Evolutionary conservation across 2,888 invertebrate genomes (phyloP).

Genomic region (Eulithis testata): DNA sequence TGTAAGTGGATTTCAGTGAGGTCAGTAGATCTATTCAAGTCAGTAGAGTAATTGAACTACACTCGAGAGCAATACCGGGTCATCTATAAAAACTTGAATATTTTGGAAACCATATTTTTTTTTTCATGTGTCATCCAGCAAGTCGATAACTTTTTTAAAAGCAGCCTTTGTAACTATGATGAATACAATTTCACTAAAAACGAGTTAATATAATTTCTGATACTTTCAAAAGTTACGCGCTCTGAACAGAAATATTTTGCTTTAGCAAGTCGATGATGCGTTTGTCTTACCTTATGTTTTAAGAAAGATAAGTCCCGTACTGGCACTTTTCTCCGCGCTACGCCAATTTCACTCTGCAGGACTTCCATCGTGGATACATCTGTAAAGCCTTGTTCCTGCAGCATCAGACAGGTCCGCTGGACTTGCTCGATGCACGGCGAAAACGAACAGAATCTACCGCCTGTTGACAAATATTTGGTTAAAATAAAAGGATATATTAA

Average conservation of each 20-base stretch:
- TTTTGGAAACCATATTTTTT: too few species aligned
- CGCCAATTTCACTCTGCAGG: conserved; percentile 90
- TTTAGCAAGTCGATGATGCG: too few species aligned
- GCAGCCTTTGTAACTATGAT: too few species aligned
- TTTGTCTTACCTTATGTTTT: conserved; percentile 84
- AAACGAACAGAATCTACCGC: conserved; percentile 98
- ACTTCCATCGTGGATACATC: conserved; percentile 95
- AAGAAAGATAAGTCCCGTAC: conserved; percentile 89
- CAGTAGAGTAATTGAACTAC: conserved; percentile 40
- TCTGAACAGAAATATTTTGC: too few species aligned
- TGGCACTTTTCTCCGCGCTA: conserved; percentile 87
- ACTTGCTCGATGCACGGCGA: conserved; percentile 99
- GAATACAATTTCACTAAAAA: too few species aligned
- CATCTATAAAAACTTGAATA: too few species aligned
- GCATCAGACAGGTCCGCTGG: conserved; percentile 91
- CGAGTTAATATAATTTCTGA: too few species aligned
- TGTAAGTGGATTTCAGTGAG: conserved; percentile 42
- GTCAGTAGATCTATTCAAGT: conserved; percentile 46
- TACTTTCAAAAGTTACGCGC: too few species aligned
- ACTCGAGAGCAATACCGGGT: conserved; percentile 14
- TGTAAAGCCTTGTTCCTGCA: conserved; percentile 90
- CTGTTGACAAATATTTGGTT: conserved; percentile 66
- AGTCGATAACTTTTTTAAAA: too few species aligned
- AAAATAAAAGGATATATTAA: background rate
- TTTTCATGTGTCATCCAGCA: too few species aligned